A percentile compares a stretch with the other conserved stretches of the same genome.
These are phyloP conservation scores for Mesochorus sp. DNA, from an alignment of 2,888 invertebrate species.

Conservation along the genomic window DNA sequence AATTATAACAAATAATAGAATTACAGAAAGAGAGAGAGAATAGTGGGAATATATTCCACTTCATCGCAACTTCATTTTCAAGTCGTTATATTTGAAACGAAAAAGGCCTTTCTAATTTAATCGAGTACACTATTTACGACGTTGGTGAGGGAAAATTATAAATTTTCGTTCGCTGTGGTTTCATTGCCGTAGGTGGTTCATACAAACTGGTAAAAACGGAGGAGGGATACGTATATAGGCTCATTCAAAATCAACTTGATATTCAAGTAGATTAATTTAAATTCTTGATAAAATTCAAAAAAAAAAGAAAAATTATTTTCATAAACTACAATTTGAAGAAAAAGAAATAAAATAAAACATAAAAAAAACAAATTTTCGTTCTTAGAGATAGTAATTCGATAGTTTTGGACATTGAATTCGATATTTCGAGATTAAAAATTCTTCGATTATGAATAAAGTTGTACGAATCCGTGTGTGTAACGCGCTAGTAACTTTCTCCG, in stretches of 20 bases:
- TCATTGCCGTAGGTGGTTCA: conserved; percentile 48
- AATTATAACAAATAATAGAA: not conserved
- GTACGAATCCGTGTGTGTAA: conserved; percentile 36
- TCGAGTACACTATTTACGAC: conserved; percentile 22
- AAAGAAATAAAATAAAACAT: not conserved
- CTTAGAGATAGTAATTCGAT: not conserved
- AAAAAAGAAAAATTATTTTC: not conserved
- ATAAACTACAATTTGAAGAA: not conserved
- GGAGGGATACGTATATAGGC: conserved; percentile 40
- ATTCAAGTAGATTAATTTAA: too few species aligned
- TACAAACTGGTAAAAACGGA: conserved; percentile 6
- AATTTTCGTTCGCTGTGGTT: conserved; percentile 39
- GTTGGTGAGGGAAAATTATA: conserved; percentile 29
- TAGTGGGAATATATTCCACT: not conserved
- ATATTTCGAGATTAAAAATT: not conserved
- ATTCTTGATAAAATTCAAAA: too few species aligned
- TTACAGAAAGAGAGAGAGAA: not conserved
- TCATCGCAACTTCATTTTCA: conserved; percentile 28
- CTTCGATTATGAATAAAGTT: conserved; percentile 29
- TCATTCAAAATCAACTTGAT: conserved; percentile 6
- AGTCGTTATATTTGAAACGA: not conserved
- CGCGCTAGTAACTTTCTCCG: conserved; percentile 63
- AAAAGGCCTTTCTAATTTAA: conserved; percentile 55
- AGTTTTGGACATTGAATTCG: not conserved
- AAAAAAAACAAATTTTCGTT: not conserved